Conservation (phyloP, 2,888 invertebrate genomes). For the Lordiphosa andalusiaca region DNA sequence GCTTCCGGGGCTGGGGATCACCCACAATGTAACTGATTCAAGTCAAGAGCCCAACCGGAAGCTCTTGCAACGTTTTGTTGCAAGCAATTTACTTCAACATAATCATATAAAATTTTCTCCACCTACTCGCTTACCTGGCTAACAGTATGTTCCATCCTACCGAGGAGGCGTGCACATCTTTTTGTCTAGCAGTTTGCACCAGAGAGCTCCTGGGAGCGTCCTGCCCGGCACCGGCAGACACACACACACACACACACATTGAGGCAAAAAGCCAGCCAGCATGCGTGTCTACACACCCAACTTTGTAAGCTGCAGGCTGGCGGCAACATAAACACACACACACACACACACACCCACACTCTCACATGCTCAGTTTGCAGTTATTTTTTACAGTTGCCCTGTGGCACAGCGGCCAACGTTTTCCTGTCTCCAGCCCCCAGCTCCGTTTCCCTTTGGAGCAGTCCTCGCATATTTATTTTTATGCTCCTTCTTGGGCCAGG, state of each 20-base stretch:
- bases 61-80: conserved; percentile 69
- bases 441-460: conserved; percentile 28
- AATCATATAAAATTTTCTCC: conserved; percentile 75
- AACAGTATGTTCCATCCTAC: conserved; percentile 35
- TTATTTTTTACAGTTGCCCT: conserved; percentile 53
- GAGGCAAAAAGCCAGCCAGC: conserved; percentile 24
- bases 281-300: conserved; percentile 62
- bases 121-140: conserved; percentile 56
- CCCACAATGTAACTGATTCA: conserved; percentile 18
- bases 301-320: conserved; percentile 65
- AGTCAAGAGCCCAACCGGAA: conserved; percentile 26
- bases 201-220: conserved; percentile 18
- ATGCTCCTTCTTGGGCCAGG: conserved; percentile 42
- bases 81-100: conserved; percentile 74
- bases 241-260: conserved; percentile 7
- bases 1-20: conserved; percentile 22
- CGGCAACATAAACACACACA: conserved; percentile 34
- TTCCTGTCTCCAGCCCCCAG: conserved; percentile 27
- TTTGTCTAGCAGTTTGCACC: conserved; percentile 69
- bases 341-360: conserved; percentile 4
- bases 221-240: conserved; percentile 2
- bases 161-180: conserved; percentile 62
- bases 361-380: conserved; percentile 10
- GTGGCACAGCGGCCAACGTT: conserved; percentile 39
- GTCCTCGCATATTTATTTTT: conserved; percentile 43